Percentiles rank a stretch among this genome's conserved stretches.
These are phyloP conservation scores for Pontoporia blainvillei DNA, from an alignment of 2,113 vertebrate species.

Conservation along the genomic window DNA sequence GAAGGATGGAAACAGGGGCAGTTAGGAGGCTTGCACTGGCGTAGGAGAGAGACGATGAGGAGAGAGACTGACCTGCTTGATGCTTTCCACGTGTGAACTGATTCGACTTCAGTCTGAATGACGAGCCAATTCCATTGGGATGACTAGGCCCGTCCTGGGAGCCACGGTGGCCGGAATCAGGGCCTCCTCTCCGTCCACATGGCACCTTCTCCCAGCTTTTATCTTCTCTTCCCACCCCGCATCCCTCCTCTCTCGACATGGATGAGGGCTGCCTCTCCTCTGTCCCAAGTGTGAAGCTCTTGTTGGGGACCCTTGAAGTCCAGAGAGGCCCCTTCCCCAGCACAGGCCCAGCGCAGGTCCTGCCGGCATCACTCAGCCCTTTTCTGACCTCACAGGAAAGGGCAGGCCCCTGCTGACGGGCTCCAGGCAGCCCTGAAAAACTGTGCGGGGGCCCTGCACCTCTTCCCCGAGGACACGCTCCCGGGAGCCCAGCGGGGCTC, in stretches of 20 bases:
- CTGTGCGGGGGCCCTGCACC: background rate
- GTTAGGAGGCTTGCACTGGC: background rate
- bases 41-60: background rate
- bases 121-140: background rate
- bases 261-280: fast-evolving
- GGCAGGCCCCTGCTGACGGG: background rate
- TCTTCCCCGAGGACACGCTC: fast-evolving
- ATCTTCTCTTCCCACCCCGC: background rate
- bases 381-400: background rate
- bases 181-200: too few relatives aligned
- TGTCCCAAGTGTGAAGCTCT: fast-evolving
- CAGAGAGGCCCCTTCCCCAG: too few relatives aligned
- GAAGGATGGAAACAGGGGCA: background rate
- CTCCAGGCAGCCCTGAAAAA: background rate
- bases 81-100: background rate
- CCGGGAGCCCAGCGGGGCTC: background rate
- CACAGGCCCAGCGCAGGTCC: background rate
- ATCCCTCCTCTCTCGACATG: background rate
- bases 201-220: background rate
- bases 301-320: too few relatives aligned
- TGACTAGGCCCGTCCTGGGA: background rate
- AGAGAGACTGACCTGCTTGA: too few relatives aligned
- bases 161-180: background rate
- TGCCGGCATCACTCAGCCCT: fast-evolving
- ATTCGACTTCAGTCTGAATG: background rate